Evolutionary conservation across 1,140 invertebrate genomes (phyloP), one percentile per base, ranked within the genome.

Genomic region (Oscheius sp.): DNA sequence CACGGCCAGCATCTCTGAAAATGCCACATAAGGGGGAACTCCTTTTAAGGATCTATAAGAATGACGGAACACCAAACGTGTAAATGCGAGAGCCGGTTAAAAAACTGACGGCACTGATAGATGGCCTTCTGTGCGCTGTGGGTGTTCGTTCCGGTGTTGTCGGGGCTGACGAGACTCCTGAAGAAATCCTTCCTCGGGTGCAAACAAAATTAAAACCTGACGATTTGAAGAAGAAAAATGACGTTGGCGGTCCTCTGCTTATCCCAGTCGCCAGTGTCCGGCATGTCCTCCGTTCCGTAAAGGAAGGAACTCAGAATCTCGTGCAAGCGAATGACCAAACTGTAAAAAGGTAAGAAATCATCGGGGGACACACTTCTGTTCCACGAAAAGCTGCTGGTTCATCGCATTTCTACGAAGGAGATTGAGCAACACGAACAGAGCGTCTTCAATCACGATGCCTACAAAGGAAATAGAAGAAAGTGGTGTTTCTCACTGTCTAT

Each of bases 321-420:
- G 10, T 91, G 87, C 77, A 97, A 86, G 75, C 90, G 90, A 81
- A 95, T 92, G 76, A 98, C 94, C 81, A 94, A 96, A 83, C 90
- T 80, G 49, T 68, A 79, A 70, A 38, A 42, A 23, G 65, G 64
- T 73, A 59, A 66, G 62, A 65, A 26, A 13, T 1, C 18, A 32
- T 34, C 36, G 31, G 29, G 23, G 31, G 31, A 63, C 7, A 63
- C 35, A n/a, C 20, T 23, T 23, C 29, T 91, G 94, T 88, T 99
- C 97, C 87, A 96, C 94, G 82, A 99, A 99, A 84, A 96, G 95
- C 83, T 94, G 97, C 83, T 98, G 95, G 88, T 99, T 99, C 71
- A 94, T 97, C 3, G 92, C 90, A 84, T 99, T 99, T 80, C 94
- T 95, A 80, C 92, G 91, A 1, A 99, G 85, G 59, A 99, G 87